phyloP scores from a whole-genome alignment of 2,888 invertebrate genomes.

The Plebejus melissa region DNA sequence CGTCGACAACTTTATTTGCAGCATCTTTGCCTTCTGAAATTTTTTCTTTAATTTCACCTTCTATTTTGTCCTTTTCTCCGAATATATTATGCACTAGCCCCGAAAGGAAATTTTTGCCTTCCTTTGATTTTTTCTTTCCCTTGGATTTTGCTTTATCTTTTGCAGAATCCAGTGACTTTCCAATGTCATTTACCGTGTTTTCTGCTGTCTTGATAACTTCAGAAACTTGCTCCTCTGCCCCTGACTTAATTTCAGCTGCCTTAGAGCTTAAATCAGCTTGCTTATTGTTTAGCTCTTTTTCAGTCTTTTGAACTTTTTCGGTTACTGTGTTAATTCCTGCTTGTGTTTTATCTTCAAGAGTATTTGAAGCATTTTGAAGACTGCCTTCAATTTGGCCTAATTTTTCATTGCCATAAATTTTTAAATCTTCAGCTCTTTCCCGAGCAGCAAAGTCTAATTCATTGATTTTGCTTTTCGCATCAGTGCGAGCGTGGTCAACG shows the following conservation, averaged over 20 bases:
- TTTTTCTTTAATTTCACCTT: slow-evolving; percentile 63
- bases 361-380: slow-evolving; percentile 48
- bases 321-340: slow-evolving; percentile 31
- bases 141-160: slow-evolving; percentile 51
- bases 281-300: slow-evolving; percentile 48
- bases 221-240: slow-evolving; percentile 49
- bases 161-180: slow-evolving; percentile 52
- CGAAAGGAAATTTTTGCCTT: slow-evolving; percentile 67
- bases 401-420: slow-evolving; percentile 49
- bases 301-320: slow-evolving; percentile 45
- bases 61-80: slow-evolving; percentile 69
- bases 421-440: slow-evolving; percentile 61
- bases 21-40: slow-evolving; percentile 59
- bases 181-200: slow-evolving; percentile 54
- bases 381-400: slow-evolving; percentile 51
- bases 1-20: slow-evolving; percentile 54
- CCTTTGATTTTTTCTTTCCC: slow-evolving; percentile 66
- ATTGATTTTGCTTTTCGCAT: slow-evolving; percentile 60
- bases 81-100: slow-evolving; percentile 69
- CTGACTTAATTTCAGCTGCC: slow-evolving; percentile 51
- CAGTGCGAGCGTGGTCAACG: slow-evolving; percentile 53
- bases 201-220: slow-evolving; percentile 50
- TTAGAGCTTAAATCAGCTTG: slow-evolving; percentile 51
- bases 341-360: slow-evolving; percentile 45
- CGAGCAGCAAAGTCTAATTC: slow-evolving; percentile 59